Evolutionary conservation across 2,113 vertebrate genomes (phyloP).

Genomic region (Sylvietta virens): DNA sequence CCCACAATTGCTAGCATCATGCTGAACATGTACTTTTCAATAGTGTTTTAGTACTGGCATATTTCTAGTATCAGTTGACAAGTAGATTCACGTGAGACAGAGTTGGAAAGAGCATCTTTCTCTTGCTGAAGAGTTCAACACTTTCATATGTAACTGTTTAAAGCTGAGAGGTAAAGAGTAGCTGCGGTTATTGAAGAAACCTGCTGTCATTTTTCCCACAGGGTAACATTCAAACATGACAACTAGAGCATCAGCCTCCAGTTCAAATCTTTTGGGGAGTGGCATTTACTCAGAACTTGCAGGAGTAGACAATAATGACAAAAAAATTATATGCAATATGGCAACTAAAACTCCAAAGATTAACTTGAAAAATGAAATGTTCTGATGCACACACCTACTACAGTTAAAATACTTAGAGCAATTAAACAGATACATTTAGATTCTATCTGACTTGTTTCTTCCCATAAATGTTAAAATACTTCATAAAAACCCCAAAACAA

Average conservation of each 20-base stretch:
- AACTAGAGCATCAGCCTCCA: neutral
- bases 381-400: neutral
- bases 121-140: neutral
- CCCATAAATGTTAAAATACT: neutral
- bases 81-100: neutral
- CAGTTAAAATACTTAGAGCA: neutral
- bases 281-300: conserved; percentile 8
- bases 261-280: neutral
- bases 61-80: neutral
- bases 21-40: neutral
- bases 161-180: conserved; percentile 28
- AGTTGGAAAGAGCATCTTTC: neutral
- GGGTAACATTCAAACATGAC: neutral
- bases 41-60: neutral
- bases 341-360: neutral
- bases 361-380: neutral
- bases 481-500: neutral
- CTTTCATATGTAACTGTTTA: neutral
- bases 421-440: neutral
- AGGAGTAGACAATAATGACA: neutral
- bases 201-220: neutral
- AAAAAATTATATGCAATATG: neutral
- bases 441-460: neutral
- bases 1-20: neutral
- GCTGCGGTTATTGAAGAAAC: neutral